Base-by-base conservation (phyloP, 2,797 vertebrate genomes). In the Phoebastria nigripes region DNA sequence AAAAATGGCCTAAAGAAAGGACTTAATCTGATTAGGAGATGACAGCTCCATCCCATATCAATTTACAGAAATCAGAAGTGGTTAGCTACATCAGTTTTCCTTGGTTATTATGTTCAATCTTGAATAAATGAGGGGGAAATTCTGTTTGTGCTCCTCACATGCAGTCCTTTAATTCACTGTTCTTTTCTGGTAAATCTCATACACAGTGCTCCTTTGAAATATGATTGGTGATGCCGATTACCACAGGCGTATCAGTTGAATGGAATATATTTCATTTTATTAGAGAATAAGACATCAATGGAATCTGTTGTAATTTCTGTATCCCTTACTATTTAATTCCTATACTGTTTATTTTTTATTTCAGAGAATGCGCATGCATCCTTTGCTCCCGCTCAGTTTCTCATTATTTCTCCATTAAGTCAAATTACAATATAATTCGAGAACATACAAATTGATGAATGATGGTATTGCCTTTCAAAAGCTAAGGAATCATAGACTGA, bases 21-120 rank as follows among this genome's bases (percentile, higher is more conserved):
- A 81, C 76, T 94, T 96, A 94, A 97, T 96, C 93, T 94, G 91
- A 94, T 95, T 93, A 96, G 87, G 65, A 93, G 76, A 86, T 87
- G 92, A 95, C 94, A 96, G 87, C 56, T 97, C 91, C 91, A 95
- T 90, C 90, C 91, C 91, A n/a, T 92, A 91, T 93, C 94, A 91
- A 95, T 94, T 96, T 95, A 88, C 87, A 69, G 84, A 65, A 95
- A 93, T 94, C 96, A 94, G 93, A 94, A 94, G 79, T 74, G 69
- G 85, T 96, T 94, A 96, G 87, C 82, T 83, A 72, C 76, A 79
- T 78, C 89, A 94, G 93, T 91, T 96, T 96, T 93, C 82, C 89
- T 83, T 94, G 89, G 82, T 94, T 96, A 94, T 94, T 90, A 93
- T 9, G 4, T 94, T 90, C 91, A 94, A 14, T 95, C 93, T 47